These are phyloP conservation scores for Forbesichthys agassizii DNA, from an alignment of 2,113 vertebrate species.

Conservation along the genomic window DNA sequence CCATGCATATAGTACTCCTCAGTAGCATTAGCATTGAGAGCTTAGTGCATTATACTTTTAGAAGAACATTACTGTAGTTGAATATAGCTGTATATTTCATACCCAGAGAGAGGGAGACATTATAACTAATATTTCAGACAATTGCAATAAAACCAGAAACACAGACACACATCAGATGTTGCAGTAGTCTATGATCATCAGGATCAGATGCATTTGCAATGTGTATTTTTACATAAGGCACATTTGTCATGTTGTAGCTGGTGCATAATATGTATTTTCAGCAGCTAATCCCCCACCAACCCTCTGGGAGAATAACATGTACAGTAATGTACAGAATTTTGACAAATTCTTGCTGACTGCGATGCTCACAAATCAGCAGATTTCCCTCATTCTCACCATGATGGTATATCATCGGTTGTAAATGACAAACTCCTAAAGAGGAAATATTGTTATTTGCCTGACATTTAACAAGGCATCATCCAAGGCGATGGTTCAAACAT, in stretches of 20 bases:
- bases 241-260: no score
- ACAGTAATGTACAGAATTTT: conserved; percentile 14
- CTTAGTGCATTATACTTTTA: conserved; percentile 26
- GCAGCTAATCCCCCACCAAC: conserved; percentile 6
- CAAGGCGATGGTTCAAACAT: conserved; percentile 56
- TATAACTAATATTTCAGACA: neutral
- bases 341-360: conserved; percentile 38
- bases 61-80: conserved; percentile 13
- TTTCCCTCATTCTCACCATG: conserved; percentile 46
- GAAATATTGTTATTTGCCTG: conserved; percentile 46
- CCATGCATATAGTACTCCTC: conserved; percentile 56
- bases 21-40: conserved; percentile 66
- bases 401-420: conserved; percentile 47
- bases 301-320: neutral
- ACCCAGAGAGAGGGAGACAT: neutral
- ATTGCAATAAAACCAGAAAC: neutral
- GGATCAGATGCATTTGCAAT: no score
- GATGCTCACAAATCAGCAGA: conserved; percentile 60
- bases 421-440: conserved; percentile 52
- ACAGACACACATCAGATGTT: neutral
- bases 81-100: neutral
- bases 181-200: neutral
- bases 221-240: no score
- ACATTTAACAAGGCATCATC: conserved; percentile 57
- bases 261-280: neutral